phyloP scores from a whole-genome alignment of 1,140 invertebrate species.

The Caerostris extrusa region DNA sequence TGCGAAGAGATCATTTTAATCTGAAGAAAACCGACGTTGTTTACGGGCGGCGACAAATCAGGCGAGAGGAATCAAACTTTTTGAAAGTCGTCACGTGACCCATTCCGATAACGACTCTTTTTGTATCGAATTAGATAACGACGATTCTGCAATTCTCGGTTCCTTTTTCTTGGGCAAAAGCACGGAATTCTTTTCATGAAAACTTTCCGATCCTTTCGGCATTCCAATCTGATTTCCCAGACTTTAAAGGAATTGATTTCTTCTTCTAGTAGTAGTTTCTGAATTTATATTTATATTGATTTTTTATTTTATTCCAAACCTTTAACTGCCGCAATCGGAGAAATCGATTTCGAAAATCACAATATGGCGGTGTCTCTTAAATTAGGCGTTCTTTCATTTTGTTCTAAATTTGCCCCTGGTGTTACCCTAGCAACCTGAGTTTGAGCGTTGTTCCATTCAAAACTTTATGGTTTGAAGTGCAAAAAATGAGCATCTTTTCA shows the following conservation, averaged over 20 bases:
- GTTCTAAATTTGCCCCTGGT: conserved; percentile 42
- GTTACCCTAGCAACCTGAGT: conserved; percentile 14
- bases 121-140: conserved; percentile 71
- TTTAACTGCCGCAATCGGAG: background rate
- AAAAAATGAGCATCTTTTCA: background rate
- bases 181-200: conserved; percentile 64
- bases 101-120: conserved; percentile 70
- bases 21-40: conserved; percentile 13
- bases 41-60: conserved; percentile 52
- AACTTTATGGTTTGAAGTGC: background rate
- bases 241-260: conserved; percentile 66
- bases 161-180: conserved; percentile 30
- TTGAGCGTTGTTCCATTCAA: background rate
- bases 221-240: conserved; percentile 55
- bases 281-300: background rate
- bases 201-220: conserved; percentile 62
- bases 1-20: conserved; percentile 39
- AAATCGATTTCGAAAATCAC: conserved; percentile 55
- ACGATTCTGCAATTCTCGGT: conserved; percentile 65
- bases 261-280: background rate
- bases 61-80: conserved; percentile 50
- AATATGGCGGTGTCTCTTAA: conserved; percentile 43
- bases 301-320: background rate
- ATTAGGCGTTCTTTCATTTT: conserved; percentile 29
- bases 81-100: conserved; percentile 66